Conservation (phyloP, 37 sponge, comb jelly and placozoan species). For the Geodia barretti region DNA sequence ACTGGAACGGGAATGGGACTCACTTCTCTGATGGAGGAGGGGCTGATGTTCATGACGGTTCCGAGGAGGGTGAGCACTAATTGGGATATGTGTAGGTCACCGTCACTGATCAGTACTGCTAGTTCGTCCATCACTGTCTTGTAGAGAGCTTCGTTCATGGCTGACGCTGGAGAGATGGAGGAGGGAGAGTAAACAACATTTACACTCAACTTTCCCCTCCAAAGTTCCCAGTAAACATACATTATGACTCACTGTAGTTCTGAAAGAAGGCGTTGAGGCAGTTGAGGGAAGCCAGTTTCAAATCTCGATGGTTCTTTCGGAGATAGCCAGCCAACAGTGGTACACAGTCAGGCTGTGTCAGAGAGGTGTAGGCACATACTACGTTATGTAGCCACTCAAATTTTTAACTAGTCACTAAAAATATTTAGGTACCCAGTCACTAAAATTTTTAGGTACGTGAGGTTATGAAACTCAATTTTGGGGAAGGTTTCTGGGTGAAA, state of each 20-base stretch:
- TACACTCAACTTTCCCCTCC: too few species aligned
- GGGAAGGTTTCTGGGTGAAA: too few species aligned
- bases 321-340: slow-evolving; percentile 93
- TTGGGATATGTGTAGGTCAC: slow-evolving; percentile 94
- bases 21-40: slow-evolving; percentile 44
- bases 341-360: slow-evolving; percentile 69
- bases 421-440: too few species aligned
- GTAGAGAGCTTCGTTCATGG: slow-evolving; percentile 43
- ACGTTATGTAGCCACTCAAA: too few species aligned
- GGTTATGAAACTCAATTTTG: too few species aligned
- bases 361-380: too few species aligned
- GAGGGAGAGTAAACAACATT: too few species aligned
- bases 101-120: slow-evolving; percentile 86
- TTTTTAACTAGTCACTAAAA: too few species aligned
- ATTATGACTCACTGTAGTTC: slow-evolving; percentile 70
- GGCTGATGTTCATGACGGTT: slow-evolving; percentile 61
- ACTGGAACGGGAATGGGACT: not conserved
- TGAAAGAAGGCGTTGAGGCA: slow-evolving; percentile 77
- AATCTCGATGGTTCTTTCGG: slow-evolving; percentile 94
- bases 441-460: too few species aligned
- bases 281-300: slow-evolving; percentile 85
- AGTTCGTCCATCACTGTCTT: slow-evolving; percentile 81
- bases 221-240: too few species aligned
- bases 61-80: slow-evolving; percentile 79
- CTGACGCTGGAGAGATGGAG: not conserved